These are phyloP conservation scores for Maconellicoccus hirsutus DNA, from an alignment of 1,140 invertebrate genomes.

Conservation along the genomic window DNA sequence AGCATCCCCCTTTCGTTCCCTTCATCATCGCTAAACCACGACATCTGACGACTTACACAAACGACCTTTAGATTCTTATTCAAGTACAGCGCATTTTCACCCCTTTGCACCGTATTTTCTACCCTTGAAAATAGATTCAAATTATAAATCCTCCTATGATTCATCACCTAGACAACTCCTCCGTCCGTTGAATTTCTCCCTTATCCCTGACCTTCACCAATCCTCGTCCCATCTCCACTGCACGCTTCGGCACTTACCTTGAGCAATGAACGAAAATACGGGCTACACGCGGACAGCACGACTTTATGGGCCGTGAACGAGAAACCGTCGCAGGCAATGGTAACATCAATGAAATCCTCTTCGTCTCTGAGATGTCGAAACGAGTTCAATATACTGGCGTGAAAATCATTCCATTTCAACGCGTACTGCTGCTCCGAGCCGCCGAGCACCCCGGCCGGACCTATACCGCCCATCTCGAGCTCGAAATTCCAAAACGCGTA, in stretches of 20 bases:
- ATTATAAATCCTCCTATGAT: too few relatives aligned
- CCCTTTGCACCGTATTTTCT: too few relatives aligned
- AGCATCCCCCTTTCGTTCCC: too few relatives aligned
- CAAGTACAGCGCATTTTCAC: too few relatives aligned
- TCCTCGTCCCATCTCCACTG: not conserved
- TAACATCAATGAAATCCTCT: slow-evolving; percentile 83
- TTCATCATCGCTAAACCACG: too few relatives aligned
- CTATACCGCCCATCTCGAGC: slow-evolving; percentile 41
- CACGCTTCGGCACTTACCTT: slow-evolving; percentile 44
- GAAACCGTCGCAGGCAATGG: slow-evolving; percentile 76
- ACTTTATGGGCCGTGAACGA: slow-evolving; percentile 78
- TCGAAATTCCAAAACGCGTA: not conserved
- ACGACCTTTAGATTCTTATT: too few relatives aligned
- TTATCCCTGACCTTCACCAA: too few relatives aligned
- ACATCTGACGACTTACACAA: too few relatives aligned
- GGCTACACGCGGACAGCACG: slow-evolving; percentile 81
- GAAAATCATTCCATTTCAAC: slow-evolving; percentile 86
- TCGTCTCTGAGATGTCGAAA: slow-evolving; percentile 73
- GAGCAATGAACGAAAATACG: slow-evolving; percentile 76
- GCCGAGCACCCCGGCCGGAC: slow-evolving; percentile 34
- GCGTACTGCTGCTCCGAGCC: slow-evolving; percentile 75
- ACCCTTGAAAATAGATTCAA: too few relatives aligned
- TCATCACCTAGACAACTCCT: too few relatives aligned
- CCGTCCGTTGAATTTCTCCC: too few relatives aligned
- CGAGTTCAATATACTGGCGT: slow-evolving; percentile 73